phyloP scores from a whole-genome alignment of 2,113 vertebrate genomes.

The Girardinichthys multiradiatus region DNA sequence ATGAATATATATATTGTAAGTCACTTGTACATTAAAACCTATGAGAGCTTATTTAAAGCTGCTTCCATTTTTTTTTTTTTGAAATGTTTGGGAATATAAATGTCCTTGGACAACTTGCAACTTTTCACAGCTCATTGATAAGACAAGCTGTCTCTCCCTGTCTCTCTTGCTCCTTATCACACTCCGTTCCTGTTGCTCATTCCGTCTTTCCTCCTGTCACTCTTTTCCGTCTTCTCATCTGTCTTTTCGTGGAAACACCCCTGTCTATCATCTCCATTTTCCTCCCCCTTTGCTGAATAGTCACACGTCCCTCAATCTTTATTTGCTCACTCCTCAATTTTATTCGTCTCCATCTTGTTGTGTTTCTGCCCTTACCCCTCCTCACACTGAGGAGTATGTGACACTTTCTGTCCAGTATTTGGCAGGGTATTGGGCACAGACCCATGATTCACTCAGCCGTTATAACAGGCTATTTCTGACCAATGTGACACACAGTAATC shows the following conservation, averaged over 20 bases:
- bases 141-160: constrained; percentile 41
- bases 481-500: constrained; percentile 32
- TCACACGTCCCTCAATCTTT: constrained; percentile 2
- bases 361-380: neutral
- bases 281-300: neutral
- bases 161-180: constrained; percentile 25
- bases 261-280: constrained; percentile 29
- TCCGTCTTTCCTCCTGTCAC: constrained; percentile 31
- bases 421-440: constrained; percentile 14
- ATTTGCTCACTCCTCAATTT: neutral
- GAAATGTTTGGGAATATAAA: constrained; percentile 4
- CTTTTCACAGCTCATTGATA: constrained; percentile 30
- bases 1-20: neutral
- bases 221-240: constrained; percentile 44
- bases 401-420: constrained; percentile 37
- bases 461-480: constrained; percentile 48
- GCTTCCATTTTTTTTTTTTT: neutral
- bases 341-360: neutral
- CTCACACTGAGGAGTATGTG: neutral
- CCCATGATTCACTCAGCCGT: constrained; percentile 28
- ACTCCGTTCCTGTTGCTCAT: constrained; percentile 9
- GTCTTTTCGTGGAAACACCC: constrained; percentile 35
- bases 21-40: neutral
- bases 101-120: constrained; percentile 29
- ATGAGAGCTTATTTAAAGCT: neutral